A percentile compares a stretch with the other conserved stretches of the same genome.
Conservation (phyloP, 2,797 vertebrate genomes). For the Psittacula derbiana region DNA sequence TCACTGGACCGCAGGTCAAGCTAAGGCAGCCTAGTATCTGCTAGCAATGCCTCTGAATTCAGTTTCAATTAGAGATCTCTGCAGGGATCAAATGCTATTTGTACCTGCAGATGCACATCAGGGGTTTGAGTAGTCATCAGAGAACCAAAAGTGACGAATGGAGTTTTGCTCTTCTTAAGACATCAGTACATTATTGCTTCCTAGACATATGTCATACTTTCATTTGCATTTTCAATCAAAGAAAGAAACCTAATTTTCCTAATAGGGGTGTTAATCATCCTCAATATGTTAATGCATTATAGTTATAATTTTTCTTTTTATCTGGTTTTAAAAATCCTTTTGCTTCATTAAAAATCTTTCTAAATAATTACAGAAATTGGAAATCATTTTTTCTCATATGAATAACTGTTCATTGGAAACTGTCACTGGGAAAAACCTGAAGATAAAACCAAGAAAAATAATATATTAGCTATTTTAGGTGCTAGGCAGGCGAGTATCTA, state of each 20-base stretch:
- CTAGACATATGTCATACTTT: neutral
- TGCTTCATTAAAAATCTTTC: neutral
- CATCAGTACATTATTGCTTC: neutral
- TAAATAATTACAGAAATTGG: neutral
- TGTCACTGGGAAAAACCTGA: neutral
- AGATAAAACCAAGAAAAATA: neutral
- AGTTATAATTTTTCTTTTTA: neutral
- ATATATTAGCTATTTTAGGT: neutral
- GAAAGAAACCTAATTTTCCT: neutral
- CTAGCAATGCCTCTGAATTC: neutral
- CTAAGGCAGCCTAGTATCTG: neutral
- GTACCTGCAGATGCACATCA: neutral
- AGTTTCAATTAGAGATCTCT: neutral
- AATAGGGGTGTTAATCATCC: neutral
- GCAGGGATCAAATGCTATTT: neutral
- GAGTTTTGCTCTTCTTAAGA: conserved; percentile 1
- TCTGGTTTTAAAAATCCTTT: neutral
- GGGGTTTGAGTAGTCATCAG: neutral
- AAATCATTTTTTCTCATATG: neutral
- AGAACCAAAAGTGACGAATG: neutral
- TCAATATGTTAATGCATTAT: neutral
- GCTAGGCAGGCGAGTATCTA: neutral
- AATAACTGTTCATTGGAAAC: neutral
- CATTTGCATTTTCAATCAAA: neutral
- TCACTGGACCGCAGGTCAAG: neutral